Conservation (phyloP, 2,888 invertebrate species). For the Andrena minutula region DNA sequence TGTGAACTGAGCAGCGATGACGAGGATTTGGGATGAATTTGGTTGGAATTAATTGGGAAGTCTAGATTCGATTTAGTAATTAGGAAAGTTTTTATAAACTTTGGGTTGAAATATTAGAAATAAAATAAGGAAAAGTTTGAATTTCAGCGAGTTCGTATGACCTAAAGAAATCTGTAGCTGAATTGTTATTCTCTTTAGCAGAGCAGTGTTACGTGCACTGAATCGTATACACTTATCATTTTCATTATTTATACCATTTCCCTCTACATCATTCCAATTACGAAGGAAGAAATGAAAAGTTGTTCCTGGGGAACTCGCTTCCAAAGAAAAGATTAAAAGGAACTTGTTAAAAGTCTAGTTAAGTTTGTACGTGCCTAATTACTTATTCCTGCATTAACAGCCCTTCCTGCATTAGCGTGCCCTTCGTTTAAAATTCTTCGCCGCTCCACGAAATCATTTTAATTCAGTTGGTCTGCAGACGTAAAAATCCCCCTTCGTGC, state of each 20-base stretch:
- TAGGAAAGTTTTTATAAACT: no score
- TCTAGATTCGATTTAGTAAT: no score
- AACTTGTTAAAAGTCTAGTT: conserved; percentile 46
- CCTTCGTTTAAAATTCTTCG: conserved; percentile 29
- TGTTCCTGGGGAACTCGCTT: conserved; percentile 4
- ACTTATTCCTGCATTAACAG: conserved; percentile 46
- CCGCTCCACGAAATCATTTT: conserved; percentile 21
- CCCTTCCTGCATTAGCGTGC: not conserved
- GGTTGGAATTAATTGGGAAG: no score
- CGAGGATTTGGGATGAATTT: no score
- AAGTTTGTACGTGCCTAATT: conserved; percentile 44
- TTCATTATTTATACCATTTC: not conserved
- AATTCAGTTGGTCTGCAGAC: conserved; percentile 14
- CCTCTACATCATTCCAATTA: conserved; percentile 4
- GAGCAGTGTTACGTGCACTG: no score
- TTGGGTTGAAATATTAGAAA: no score
- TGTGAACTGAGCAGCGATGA: no score
- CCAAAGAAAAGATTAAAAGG: conserved; percentile 38
- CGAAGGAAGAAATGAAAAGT: conserved; percentile 15
- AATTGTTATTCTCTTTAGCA: no score
- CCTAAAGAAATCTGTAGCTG: no score
- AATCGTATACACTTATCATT: not conserved
- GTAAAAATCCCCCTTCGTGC: not conserved
- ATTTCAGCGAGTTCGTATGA: no score
- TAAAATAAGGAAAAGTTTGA: no score